These are phyloP conservation scores for Periophthalmodon schlosseri DNA, from an alignment of 2,113 vertebrate species.

Conservation along the genomic window DNA sequence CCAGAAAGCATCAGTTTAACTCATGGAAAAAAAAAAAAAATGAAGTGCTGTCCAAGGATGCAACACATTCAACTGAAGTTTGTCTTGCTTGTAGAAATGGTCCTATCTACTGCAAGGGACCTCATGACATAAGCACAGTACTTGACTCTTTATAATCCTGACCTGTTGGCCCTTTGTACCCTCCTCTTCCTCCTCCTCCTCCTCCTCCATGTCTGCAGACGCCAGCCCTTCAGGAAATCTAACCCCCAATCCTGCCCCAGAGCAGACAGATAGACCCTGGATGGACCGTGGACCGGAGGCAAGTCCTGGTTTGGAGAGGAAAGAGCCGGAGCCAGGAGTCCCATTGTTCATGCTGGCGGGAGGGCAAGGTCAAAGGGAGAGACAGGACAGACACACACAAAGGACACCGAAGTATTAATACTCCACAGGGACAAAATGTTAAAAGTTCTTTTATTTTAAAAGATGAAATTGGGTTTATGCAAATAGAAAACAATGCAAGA, in stretches of 20 bases:
- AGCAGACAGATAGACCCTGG: background rate
- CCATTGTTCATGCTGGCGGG: background rate
- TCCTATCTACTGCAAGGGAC: too few species aligned
- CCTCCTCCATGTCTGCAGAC: background rate
- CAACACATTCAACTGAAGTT: too few species aligned
- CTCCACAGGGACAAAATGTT: background rate
- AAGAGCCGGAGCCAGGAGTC: constrained; percentile 6
- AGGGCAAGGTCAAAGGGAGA: constrained; percentile 2
- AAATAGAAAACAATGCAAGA: background rate
- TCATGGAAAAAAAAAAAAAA: too few species aligned
- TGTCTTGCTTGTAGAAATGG: too few species aligned
- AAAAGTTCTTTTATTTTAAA: background rate
- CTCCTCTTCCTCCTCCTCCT: background rate
- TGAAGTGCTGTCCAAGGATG: too few species aligned
- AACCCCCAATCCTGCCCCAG: background rate
- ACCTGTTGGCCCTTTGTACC: background rate
- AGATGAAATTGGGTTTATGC: background rate
- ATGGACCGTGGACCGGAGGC: background rate
- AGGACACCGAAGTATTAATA: background rate
- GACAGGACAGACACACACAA: background rate
- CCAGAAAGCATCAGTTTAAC: too few species aligned
- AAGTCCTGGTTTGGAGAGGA: background rate
- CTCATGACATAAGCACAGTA: background rate
- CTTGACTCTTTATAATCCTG: background rate
- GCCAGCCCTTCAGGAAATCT: background rate